Evolutionary conservation across 1,140 invertebrate species (phyloP), one percentile per base, ranked within the genome.

Genomic region (Drosophila insularis): DNA sequence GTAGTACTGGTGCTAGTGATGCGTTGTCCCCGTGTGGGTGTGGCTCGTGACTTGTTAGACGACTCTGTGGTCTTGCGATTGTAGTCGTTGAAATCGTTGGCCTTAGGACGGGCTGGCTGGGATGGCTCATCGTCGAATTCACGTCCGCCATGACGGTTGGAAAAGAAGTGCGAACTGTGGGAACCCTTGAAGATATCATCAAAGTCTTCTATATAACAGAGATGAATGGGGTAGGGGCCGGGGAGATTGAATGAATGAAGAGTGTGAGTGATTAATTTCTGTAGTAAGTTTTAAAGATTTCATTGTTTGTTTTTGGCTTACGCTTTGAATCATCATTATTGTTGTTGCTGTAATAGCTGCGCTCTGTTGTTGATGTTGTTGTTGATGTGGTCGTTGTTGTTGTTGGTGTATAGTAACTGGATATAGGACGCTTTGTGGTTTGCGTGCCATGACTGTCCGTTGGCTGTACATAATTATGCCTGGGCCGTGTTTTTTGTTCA

Each of bases 91-190:
- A 91, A 77, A 11, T 91, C 90, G 35, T 89, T 90, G 58, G 76
- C 69, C 19, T 80, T 69, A 59, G 80, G 63, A 10, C 81, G 82
- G 8, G 54, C 55, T 8, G 62, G 37, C 8, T 71, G 27, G 2
- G 68, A 23, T 4, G 74, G 76, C 55, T 90, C 79, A 71, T 95
- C 94, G 14, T 89, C 82, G 40, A 84, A 90, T 63, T 92, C 91
- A 60, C 90, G 84, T 39, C 93, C 93, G 27, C 92, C 92, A 78
- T 95, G 95, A 32, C 92, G 91, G 78, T 94, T 95, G 72, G 93
- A 93, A 82, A 94, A 95, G 81, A 95, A 95, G 76, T 95, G 94
- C 35, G 94, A 94, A 66, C 94, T 95, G 75, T 94, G 94, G 61
- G 93, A 95, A 55, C 94, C 93, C 53, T 93, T 93, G 53, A 94